A percentile compares a stretch with the other conserved stretches of the same genome.
These are phyloP conservation scores for Glandiceps talaboti DNA, from an alignment of 53 echinoderm and acorn worm genomes.

Conservation along the genomic window DNA sequence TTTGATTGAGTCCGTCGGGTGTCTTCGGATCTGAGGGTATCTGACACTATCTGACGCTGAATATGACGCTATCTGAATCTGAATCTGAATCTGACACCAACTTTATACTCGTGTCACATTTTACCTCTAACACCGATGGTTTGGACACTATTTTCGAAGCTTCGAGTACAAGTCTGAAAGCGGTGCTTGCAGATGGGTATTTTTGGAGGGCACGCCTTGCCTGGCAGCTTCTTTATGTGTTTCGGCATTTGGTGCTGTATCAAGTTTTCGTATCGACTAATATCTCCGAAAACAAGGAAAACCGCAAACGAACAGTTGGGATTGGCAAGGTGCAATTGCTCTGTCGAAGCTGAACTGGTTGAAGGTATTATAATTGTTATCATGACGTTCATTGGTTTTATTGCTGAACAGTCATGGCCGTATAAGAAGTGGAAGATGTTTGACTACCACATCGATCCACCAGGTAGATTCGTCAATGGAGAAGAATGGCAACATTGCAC, in stretches of 20 bases:
- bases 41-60: too few relatives aligned
- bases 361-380: neutral
- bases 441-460: neutral
- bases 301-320: neutral
- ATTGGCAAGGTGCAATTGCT: neutral
- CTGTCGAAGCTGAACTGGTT: neutral
- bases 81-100: too few relatives aligned
- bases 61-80: too few relatives aligned
- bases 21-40: too few relatives aligned
- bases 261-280: constrained; percentile 47
- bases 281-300: neutral
- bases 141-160: too few relatives aligned
- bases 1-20: too few relatives aligned
- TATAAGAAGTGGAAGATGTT: neutral
- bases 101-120: too few relatives aligned
- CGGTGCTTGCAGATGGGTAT: constrained; percentile 97
- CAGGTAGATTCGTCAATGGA: constrained; percentile 47
- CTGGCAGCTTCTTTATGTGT: constrained; percentile 77
- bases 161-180: too few relatives aligned
- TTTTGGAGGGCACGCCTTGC: constrained; percentile 76
- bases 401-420: neutral
- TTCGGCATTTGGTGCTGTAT: constrained; percentile 88
- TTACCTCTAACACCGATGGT: too few relatives aligned
- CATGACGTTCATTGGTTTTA: neutral
- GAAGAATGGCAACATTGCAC: constrained; percentile 92